These are phyloP conservation scores for Megaceryle maxima DNA, from an alignment of 2,113 vertebrate genomes.

Conservation along the genomic window DNA sequence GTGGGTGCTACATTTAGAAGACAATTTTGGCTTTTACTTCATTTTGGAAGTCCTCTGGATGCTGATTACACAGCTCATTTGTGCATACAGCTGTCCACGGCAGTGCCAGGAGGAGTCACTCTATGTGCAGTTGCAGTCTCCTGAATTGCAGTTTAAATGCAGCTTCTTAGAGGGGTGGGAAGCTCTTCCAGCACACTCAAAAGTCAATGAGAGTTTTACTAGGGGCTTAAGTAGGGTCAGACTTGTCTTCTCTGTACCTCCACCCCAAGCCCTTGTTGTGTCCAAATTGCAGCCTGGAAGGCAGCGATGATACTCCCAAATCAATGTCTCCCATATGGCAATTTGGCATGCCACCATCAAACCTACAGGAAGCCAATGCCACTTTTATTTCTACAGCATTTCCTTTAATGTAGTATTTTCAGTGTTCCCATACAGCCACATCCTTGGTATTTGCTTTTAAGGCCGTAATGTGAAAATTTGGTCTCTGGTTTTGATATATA, in stretches of 20 bases:
- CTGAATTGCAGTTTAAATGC: not conserved
- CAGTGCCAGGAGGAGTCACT: not conserved
- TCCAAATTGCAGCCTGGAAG: not conserved
- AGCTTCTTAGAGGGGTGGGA: not conserved
- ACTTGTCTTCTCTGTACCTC: not conserved
- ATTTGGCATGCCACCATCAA: not conserved
- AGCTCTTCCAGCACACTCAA: not conserved
- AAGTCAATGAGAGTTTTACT: not conserved
- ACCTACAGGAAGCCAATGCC: not conserved
- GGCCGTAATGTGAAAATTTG: conserved; percentile 16
- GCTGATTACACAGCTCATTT: not conserved
- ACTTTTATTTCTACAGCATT: not conserved
- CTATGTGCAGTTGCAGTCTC: not conserved
- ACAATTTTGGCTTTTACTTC: not conserved
- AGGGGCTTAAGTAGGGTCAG: not conserved
- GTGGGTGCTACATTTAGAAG: not conserved
- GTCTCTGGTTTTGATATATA: conserved; percentile 60
- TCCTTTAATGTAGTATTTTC: conserved; percentile 23
- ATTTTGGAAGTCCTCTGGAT: not conserved
- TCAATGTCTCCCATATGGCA: not conserved
- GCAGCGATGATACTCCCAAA: not conserved
- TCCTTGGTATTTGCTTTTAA: conserved; percentile 46
- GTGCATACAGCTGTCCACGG: not conserved
- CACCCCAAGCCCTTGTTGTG: not conserved
- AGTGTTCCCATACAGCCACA: conserved; percentile 26